phyloP scores from a whole-genome alignment of 2,797 vertebrate species.

The Brachymystax lenok region DNA sequence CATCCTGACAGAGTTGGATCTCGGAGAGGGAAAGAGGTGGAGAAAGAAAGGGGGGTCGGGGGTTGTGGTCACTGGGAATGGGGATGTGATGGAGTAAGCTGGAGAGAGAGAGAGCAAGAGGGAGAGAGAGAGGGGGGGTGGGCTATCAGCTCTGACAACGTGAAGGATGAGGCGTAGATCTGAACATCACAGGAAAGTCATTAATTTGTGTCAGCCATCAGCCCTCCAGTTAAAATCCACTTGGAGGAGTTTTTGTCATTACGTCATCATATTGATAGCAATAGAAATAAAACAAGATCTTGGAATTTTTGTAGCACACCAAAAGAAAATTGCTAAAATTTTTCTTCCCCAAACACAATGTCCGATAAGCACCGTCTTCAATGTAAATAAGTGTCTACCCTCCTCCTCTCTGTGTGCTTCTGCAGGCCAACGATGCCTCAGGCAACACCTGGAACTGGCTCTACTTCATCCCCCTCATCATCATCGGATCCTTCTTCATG shows the following conservation, averaged over 20 bases:
- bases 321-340: neutral
- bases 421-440: slow-evolving; percentile 88
- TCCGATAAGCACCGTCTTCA: neutral
- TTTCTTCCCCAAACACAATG: neutral
- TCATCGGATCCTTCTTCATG: slow-evolving; percentile 96
- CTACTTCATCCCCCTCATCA: slow-evolving; percentile 98
- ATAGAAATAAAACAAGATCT: neutral
- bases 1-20: neutral
- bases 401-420: slow-evolving; percentile 17
- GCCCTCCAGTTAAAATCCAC: neutral
- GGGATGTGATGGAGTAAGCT: neutral
- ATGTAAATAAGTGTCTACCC: neutral
- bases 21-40: neutral
- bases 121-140: too few relatives aligned
- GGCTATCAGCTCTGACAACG: too few relatives aligned
- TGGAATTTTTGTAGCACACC: too few relatives aligned
- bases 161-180: neutral
- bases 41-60: neutral
- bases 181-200: neutral
- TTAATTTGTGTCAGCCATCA: neutral
- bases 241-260: neutral
- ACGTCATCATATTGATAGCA: neutral
- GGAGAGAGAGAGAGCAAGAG: neutral
- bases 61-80: too few relatives aligned
- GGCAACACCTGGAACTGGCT: slow-evolving; percentile 98